phyloP scores from a whole-genome alignment of 2,888 invertebrate species.

The Willowsia nigromaculata region DNA sequence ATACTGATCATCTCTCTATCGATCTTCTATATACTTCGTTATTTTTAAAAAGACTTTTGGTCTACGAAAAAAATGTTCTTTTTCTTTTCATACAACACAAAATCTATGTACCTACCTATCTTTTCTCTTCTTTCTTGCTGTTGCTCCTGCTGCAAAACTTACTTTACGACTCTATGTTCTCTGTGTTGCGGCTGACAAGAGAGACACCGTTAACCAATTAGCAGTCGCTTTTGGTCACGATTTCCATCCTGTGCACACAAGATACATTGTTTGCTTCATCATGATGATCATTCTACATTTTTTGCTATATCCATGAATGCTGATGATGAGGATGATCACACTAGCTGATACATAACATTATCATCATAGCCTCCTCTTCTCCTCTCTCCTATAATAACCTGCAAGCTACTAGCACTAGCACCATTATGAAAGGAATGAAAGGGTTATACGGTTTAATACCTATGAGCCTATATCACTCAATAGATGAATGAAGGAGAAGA shows the following conservation, averaged over 20 bases:
- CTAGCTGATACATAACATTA: conserved; percentile 38
- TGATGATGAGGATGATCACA: conserved; percentile 5
- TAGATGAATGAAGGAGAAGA: conserved; percentile 5
- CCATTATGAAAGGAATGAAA: conserved; percentile 28
- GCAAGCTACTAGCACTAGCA: conserved; percentile 31
- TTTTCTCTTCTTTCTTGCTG: conserved; percentile 12
- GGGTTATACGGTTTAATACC: neutral
- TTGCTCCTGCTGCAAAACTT: neutral
- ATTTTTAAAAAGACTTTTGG: neutral
- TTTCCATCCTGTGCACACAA: conserved; percentile 50
- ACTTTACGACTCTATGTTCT: conserved; percentile 55
- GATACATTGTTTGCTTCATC: conserved; percentile 28
- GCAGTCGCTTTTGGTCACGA: conserved; percentile 71
- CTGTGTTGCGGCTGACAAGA: conserved; percentile 53
- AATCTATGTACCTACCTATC: neutral
- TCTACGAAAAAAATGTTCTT: neutral
- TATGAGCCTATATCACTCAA: neutral
- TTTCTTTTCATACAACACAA: neutral
- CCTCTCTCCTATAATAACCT: conserved; percentile 19
- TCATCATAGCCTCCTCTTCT: neutral
- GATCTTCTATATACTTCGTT: neutral
- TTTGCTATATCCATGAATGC: conserved; percentile 65
- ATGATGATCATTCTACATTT: conserved; percentile 36
- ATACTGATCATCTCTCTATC: conserved; percentile 23
- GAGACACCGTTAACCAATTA: conserved; percentile 70